These are phyloP conservation scores for Sebastes kiyomatsui DNA, from an alignment of 2,797 vertebrate species.

Conservation along the genomic window DNA sequence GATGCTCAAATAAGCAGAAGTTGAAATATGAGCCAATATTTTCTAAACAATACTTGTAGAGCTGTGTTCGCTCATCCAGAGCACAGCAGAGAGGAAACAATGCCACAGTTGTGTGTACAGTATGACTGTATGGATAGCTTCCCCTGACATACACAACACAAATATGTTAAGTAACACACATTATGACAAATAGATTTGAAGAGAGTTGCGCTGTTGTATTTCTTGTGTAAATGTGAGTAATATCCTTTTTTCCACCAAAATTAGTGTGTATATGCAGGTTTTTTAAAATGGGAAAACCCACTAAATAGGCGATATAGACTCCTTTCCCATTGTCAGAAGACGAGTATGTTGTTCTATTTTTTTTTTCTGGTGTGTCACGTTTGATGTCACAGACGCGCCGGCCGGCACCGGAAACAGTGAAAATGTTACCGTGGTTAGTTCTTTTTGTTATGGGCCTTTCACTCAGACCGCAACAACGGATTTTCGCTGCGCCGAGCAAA, in stretches of 20 bases:
- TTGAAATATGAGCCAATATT: not conserved
- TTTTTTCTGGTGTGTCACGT: too few species aligned
- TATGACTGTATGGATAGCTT: not conserved
- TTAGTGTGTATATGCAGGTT: fast-evolving
- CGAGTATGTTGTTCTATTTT: too few species aligned
- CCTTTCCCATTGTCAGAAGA: too few species aligned
- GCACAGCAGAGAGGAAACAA: not conserved
- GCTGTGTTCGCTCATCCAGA: not conserved
- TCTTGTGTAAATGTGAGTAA: not conserved
- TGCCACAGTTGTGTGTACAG: not conserved
- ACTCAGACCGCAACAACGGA: too few species aligned
- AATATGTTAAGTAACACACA: not conserved
- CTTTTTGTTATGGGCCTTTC: too few species aligned
- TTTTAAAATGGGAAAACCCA: too few species aligned
- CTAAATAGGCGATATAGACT: fast-evolving
- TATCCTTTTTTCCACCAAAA: too few species aligned
- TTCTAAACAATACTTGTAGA: not conserved
- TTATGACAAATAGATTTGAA: not conserved
- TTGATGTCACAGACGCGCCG: too few species aligned
- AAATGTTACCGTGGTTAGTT: too few species aligned
- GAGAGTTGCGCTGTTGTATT: not conserved
- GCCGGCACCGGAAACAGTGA: too few species aligned
- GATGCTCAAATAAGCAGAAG: not conserved
- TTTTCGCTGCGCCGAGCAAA: too few species aligned
- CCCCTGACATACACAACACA: not conserved